Evolutionary conservation across 2,113 vertebrate genomes (phyloP).

Genomic region (Malaclemys terrapin): DNA sequence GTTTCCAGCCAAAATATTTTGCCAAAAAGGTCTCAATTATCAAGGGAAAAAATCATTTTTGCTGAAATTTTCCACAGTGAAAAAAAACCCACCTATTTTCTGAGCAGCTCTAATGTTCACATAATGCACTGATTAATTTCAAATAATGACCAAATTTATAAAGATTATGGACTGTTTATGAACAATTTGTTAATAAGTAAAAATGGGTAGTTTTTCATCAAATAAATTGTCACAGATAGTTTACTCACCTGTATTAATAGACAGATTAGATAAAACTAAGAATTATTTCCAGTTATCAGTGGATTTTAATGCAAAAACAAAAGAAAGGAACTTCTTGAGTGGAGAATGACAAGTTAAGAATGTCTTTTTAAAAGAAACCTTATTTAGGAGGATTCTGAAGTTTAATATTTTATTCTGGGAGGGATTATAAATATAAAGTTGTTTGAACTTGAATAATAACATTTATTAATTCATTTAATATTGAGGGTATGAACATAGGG

Average conservation of each 20-base stretch:
- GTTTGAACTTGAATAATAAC: background rate
- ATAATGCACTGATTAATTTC: background rate
- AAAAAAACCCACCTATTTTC: accelerated
- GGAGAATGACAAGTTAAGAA: background rate
- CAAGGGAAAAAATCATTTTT: background rate
- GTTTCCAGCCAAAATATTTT: background rate
- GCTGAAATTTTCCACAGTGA: background rate
- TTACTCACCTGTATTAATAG: background rate
- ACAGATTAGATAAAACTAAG: background rate
- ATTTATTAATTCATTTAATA: background rate
- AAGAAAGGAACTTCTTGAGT: background rate
- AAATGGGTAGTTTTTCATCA: background rate
- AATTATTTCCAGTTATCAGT: background rate
- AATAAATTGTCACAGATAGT: background rate
- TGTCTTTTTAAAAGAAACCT: background rate
- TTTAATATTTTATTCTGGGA: background rate
- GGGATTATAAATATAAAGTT: background rate
- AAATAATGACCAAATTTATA: background rate
- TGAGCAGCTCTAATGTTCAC: background rate
- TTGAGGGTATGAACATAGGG: background rate
- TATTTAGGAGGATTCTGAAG: background rate
- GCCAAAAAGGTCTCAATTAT: accelerated
- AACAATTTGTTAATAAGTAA: background rate
- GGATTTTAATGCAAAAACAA: background rate
- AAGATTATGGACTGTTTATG: background rate